Evolutionary conservation across 1,140 invertebrate species (phyloP).

Genomic region (Potamilus streckersoni): DNA sequence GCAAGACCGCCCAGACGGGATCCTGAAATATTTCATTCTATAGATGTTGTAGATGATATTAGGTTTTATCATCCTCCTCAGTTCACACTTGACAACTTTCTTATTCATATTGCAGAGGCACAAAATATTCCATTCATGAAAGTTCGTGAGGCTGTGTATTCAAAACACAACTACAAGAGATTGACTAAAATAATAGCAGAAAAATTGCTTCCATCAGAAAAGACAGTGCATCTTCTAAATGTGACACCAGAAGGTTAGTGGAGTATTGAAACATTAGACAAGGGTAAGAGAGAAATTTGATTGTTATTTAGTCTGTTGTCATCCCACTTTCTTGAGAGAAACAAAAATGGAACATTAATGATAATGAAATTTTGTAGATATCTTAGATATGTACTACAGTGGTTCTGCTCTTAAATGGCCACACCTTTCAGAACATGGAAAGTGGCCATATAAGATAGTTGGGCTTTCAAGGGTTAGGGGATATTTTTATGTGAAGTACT

Average conservation of each 20-base stretch:
- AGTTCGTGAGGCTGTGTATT: conserved; percentile 51
- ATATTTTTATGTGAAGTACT: too few species aligned
- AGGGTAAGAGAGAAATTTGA: neutral
- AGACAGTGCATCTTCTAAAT: conserved; percentile 33
- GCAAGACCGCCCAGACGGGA: conserved; percentile 41
- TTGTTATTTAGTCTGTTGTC: neutral
- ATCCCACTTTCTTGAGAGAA: neutral
- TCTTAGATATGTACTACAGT: too few species aligned
- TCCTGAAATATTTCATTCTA: conserved; percentile 43
- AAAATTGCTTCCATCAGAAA: conserved; percentile 25
- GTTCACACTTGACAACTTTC: conserved; percentile 62
- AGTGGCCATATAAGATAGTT: too few species aligned
- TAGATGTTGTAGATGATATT: conserved; percentile 51
- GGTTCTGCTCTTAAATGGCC: too few species aligned
- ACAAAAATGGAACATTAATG: too few species aligned
- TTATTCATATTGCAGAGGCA: conserved; percentile 46
- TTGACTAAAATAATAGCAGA: conserved; percentile 57
- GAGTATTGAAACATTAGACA: neutral
- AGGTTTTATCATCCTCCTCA: conserved; percentile 55
- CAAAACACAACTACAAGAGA: conserved; percentile 62
- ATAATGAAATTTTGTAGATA: too few species aligned
- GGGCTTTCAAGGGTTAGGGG: too few species aligned
- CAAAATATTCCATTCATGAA: conserved; percentile 44
- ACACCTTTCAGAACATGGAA: too few species aligned
- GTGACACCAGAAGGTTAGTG: conserved; percentile 50